These are phyloP conservation scores for Silurus glanis DNA, from an alignment of 2,113 vertebrate species.

Conservation along the genomic window DNA sequence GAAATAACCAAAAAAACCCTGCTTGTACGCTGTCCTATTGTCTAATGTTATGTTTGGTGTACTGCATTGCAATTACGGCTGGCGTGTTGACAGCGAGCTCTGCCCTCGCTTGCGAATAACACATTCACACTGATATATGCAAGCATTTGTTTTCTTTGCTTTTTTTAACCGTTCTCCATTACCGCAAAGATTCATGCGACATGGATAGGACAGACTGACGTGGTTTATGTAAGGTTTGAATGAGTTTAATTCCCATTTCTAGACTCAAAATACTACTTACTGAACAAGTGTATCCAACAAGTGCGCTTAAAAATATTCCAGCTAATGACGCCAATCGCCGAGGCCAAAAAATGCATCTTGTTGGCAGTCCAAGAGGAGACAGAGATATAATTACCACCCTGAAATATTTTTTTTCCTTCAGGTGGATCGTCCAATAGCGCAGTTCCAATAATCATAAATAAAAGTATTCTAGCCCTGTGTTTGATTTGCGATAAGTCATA, in stretches of 20 bases:
- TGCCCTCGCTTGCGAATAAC: not conserved
- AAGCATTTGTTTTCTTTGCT: not conserved
- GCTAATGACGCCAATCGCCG: not conserved
- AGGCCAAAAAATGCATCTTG: not conserved
- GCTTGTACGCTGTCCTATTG: not conserved
- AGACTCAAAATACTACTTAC: not conserved
- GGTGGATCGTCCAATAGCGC: not conserved
- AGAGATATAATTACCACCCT: too few species aligned
- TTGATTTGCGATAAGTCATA: not conserved
- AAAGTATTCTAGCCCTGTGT: not conserved
- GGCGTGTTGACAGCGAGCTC: not conserved
- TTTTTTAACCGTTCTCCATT: not conserved
- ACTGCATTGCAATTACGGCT: not conserved
- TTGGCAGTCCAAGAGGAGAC: not conserved
- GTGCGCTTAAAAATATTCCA: not conserved
- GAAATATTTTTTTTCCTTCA: not conserved
- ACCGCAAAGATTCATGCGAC: not conserved
- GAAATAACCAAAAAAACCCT: slow-evolving; percentile 1
- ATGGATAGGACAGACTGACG: not conserved
- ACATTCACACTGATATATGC: not conserved
- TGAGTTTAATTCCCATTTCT: not conserved
- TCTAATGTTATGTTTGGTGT: not conserved
- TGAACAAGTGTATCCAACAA: not conserved
- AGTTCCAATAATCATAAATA: not conserved
- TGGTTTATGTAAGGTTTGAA: not conserved